Base-by-base conservation (phyloP, 2,888 invertebrate genomes). In the Athrips mouffetella region DNA sequence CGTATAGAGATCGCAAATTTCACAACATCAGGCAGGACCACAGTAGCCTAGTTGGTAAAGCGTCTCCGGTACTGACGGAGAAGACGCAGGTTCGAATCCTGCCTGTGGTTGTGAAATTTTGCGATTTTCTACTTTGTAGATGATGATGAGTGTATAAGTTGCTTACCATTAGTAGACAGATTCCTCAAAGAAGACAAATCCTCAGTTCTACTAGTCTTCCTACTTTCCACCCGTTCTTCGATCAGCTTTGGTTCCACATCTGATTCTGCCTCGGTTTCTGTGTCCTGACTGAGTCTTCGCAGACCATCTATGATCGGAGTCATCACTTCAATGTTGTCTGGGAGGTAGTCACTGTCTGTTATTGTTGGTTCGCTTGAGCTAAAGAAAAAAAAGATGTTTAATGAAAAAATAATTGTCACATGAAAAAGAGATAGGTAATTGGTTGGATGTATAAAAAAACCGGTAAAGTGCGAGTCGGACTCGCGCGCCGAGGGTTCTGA, bases 311-410 rank as follows among this genome's bases (percentile, higher is more conserved):
- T 70, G 15, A 89, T 86, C 0, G 89, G 89, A 0, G 84, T 84
- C 79, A 89, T 84, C 1, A 89, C 86, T 59, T 89, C 88, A 8
- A 89, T 84, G 48, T 86, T 85, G 60, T 88, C 89, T 0, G 89
- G 89, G 0, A 89, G 72, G 49, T 87, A 89, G 55, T 89, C 89
- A 4, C 66, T 74, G 13, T 87, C 87, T 0, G 78, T 76, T 68
- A 87, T 83, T 13, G 75, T 70, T 2, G 75, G 79, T 58, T 86
- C 86, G 52, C 69, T 81, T 18, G 82, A 80, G 57, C 85, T 87
- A 73, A 11, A 61, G 68, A 23, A 44, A 45, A 41, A 33, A 33
- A 44, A 13, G 3, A 8, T 10, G n/a, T n/a, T 16, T 7, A 25
- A 16, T 6, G 2, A 15, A 6, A 25, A 21, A 5, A 39, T 16